Base-by-base conservation (phyloP, 2,113 vertebrate genomes). In the Toxotes chatareus region DNA sequence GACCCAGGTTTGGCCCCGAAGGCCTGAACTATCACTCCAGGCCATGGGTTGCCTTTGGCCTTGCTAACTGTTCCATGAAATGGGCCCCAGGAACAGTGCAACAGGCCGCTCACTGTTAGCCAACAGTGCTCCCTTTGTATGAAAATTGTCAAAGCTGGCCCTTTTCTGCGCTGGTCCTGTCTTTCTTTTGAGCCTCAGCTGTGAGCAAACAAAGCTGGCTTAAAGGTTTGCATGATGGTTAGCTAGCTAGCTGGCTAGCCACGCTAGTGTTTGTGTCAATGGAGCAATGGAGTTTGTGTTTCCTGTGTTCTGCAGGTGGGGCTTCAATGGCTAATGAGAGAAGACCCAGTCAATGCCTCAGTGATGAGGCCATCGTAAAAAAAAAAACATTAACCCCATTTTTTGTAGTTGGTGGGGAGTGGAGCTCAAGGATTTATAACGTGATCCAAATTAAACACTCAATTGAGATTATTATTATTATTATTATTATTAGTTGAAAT, bases 61-160 rank as follows among this genome's bases (percentile, higher is more conserved):
- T 93, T 95, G 93, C 95, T 97, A 96, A 95, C 92, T 94, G 93
- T 95, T 95, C 94, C 95, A 95, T 96, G 94, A 97, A 97, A 96
- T 94, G 91, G 76, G 90, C 94, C 93, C 94, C 95, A 95, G 94
- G 92, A 95, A 94, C 90, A 94, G 92, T 77, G 89, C 93, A 95
- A 96, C 91, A 95, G 92, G 93, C 95, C 84, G 91, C 94, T 95
- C 92, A 95, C 96, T 96, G 95, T 95, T 96, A 94, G 89, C 94
- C 95, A 92, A 97, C 96, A 97, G 94, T 96, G 95, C 93, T 76
- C 85, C 92, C 93, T 96, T 96, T 97, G 95, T 96, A 93, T 93
- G 70, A 88, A 91, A 93, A 93, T 93, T 80, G 86, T 92, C 84
- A 94, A 93, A 94, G 94, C 93, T 93, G 93, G 90, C 91, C 87